Evolutionary conservation across 35 echinoderm and acorn worm species (phyloP), one percentile per base, ranked within the genome.

Genomic region (Lytechinus variegatus): DNA sequence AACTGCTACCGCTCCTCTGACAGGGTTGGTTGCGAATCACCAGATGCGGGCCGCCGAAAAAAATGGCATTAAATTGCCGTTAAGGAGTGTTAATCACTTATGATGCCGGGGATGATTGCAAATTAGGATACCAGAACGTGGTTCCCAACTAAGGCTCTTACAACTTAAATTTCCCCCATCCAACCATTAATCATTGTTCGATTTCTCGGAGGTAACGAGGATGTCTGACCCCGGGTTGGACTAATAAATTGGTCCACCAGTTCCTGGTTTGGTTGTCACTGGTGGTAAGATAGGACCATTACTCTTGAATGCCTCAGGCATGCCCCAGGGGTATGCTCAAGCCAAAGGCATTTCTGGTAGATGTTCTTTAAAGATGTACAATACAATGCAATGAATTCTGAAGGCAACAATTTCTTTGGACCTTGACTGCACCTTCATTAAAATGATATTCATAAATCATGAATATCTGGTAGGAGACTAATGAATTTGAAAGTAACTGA

Each of bases 61-160:
- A 79, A 19, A 79, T 79, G 66, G 66, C 66, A 79, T 79, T 79
- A 79, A 79, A 79, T 79, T 79, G 66, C 66, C 14, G 66, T 79
- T 79, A 79, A 79, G 66, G 66, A 79, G 66, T 79, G 66, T 79
- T 79, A 79, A 79, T 79, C 66, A 79, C 66, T 79, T 79, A 79
- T n/a, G 66, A 79, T 79, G 66, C 16, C n/a, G 14, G 21, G 3
- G 66, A 79, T 79, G 66, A 79, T 79, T 79, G 66, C 66, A 79
- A 79, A 79, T 79, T 79, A 79, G 19, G 24, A 79, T 21, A 79
- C 66, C 66, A 79, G 66, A 79, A 79, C 66, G 24, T 24, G 66
- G 66, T 16, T 16, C 6, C 19, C 14, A 19, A n/a, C 66, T 24
- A 7, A 24, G 66, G 66, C 19, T 79, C 66, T 79, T 21, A 79